Evolutionary conservation across 1,140 invertebrate genomes (phyloP).

Genomic region (Tetramorium simillimum): DNA sequence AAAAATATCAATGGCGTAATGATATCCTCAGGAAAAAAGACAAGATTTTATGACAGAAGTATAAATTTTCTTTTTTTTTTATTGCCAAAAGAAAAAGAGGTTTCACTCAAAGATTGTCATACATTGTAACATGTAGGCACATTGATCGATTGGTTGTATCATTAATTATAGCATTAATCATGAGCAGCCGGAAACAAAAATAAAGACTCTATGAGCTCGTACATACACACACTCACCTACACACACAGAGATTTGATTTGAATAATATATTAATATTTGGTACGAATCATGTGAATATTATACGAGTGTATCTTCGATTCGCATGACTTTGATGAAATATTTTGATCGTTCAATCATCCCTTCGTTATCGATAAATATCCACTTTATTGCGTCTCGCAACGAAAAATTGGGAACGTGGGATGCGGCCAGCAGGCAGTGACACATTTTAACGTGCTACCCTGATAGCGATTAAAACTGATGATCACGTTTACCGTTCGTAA

Average conservation of each 20-base stretch:
- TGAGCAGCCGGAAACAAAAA: background rate
- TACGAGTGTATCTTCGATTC: background rate
- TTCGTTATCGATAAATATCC: constrained; percentile 25
- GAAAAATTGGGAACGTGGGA: constrained; percentile 24
- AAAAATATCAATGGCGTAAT: background rate
- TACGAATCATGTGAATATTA: constrained; percentile 1
- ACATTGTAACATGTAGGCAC: background rate
- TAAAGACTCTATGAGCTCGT: background rate
- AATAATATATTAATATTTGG: background rate
- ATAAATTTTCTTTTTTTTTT: background rate
- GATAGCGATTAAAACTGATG: constrained; percentile 38
- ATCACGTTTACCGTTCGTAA: constrained; percentile 38
- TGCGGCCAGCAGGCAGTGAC: background rate
- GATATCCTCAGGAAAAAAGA: background rate
- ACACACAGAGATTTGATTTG: background rate
- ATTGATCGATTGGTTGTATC: background rate
- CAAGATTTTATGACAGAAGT: background rate
- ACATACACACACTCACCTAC: background rate
- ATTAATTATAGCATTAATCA: background rate
- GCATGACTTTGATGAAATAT: constrained; percentile 25
- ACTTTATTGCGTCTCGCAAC: background rate
- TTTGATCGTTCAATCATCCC: background rate
- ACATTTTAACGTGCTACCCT: constrained; percentile 11
- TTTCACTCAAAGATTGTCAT: background rate
- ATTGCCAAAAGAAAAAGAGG: background rate